These are phyloP conservation scores for rat (Rattus norvegicus) DNA, from an alignment of 2,113 vertebrate genomes.

Conservation along the genomic window DNA sequence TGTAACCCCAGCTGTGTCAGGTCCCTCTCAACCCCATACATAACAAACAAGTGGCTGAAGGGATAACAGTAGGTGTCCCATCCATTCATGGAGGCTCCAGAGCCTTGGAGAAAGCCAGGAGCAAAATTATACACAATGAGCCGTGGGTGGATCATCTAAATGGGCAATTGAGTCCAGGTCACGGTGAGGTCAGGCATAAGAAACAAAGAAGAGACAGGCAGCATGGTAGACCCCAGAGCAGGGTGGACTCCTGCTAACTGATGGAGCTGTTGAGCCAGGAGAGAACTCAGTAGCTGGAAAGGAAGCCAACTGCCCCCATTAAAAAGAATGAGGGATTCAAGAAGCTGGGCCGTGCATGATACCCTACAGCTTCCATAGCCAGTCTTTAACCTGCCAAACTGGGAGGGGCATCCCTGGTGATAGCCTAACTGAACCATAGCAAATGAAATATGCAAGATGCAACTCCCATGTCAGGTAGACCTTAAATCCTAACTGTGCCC, in stretches of 20 bases:
- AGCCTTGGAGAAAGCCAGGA: neutral
- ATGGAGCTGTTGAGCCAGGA: neutral
- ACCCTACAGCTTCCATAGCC: neutral
- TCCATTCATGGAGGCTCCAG: rapidly evolving
- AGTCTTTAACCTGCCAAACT: neutral
- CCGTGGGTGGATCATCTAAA: neutral
- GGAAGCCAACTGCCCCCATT: neutral
- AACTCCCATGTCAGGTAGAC: neutral
- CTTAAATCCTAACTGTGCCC: neutral
- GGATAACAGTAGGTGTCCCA: neutral
- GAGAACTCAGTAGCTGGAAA: neutral
- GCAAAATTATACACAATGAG: neutral
- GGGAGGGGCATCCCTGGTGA: neutral
- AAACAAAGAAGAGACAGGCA: neutral
- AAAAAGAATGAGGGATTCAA: neutral
- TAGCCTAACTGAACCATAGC: neutral
- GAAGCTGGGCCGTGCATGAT: neutral
- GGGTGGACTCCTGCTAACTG: neutral
- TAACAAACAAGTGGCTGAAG: neutral
- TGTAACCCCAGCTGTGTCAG: neutral
- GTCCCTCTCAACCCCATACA: neutral
- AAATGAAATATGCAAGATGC: neutral
- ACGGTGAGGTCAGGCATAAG: neutral
- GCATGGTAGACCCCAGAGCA: neutral
- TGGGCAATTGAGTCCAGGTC: neutral